Base-by-base conservation (phyloP, 1,140 invertebrate species). In the Diachasmimorpha longicaudata region DNA sequence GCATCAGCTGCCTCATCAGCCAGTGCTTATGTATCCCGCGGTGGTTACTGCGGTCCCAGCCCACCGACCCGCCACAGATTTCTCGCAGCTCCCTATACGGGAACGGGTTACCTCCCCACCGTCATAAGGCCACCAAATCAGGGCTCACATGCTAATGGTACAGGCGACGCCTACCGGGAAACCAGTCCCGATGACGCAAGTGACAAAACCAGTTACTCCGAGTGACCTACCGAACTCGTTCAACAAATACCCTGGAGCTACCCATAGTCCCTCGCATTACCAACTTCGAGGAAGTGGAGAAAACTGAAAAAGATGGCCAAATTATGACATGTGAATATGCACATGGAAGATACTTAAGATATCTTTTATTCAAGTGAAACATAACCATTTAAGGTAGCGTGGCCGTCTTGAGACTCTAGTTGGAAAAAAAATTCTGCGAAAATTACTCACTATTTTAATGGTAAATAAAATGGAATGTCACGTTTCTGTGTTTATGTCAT, bases 91-190 rank as follows among this genome's bases (percentile, higher is more conserved):
- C 94, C 94, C 0, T 96, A 95, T 82, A 92, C 93, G 31, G 94
- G 94, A 2, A 95, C 94, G 0, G 94, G 94, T 0, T 95, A 95
- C 83, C 85, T 96, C 70, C 93, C 94, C 0, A 94, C 94, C 0
- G 93, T 96, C 0, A 93, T 96, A 67, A 88, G 93, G 76, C 93
- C 94, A 13, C 90, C 90, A 25, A 89, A 85, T 82, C 86, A 89
- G 75, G 83, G 79, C 4, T 37, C 58, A 42, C 86, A 87, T 76
- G 80, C 85, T 31, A 88, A 88, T 63, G 76, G 76, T 25, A 85
- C 81, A 21, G 81, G 80, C n/a, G 85, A 87, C 68, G 84, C 83
- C 63, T 87, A 87, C 72, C 81, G 85, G 74, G 86, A 87, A 79
- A 84, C 85, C 48, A 87, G 85, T 77, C 86, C 86, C n/a, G 86